A percentile compares a stretch with the other conserved stretches of the same genome.
Conservation (phyloP, 2,113 vertebrate genomes). For the Limanda limanda region DNA sequence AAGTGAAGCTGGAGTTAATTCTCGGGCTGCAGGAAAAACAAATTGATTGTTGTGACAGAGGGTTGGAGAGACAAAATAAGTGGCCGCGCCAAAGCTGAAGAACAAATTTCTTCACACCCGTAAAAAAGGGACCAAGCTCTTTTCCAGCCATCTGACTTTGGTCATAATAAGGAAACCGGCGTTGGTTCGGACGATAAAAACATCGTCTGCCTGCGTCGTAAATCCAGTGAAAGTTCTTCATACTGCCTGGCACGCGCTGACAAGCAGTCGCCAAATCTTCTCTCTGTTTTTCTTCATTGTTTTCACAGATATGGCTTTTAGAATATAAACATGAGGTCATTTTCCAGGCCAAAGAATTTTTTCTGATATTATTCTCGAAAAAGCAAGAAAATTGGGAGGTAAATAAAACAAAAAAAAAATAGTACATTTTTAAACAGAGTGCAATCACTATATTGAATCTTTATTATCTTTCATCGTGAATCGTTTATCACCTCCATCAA, state of each 20-base stretch:
- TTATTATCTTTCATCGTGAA: too few relatives aligned
- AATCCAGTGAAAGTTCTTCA: neutral
- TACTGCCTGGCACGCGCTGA: neutral
- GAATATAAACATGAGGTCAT: neutral
- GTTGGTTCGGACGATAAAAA: neutral
- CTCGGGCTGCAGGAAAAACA: slow-evolving; percentile 4
- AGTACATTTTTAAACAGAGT: too few relatives aligned
- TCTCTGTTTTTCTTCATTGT: slow-evolving; percentile 9
- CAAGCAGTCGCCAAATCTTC: neutral
- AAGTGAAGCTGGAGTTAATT: slow-evolving; percentile 1
- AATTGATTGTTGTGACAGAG: slow-evolving; percentile 21
- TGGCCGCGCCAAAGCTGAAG: neutral
- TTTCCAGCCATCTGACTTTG: slow-evolving; percentile 7
- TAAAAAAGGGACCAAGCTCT: slow-evolving; percentile 5
- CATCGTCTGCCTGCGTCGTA: neutral
- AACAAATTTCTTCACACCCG: slow-evolving; percentile 19
- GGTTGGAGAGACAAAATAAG: slow-evolving; percentile 15
- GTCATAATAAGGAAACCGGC: neutral
- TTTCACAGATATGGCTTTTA: slow-evolving; percentile 3
- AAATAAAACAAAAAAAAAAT: too few relatives aligned
- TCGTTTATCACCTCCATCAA: too few relatives aligned
- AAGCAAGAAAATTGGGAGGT: neutral
- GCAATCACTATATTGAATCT: too few relatives aligned
- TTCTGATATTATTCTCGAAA: neutral
- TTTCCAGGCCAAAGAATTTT: neutral